Percentiles rank a stretch among this genome's conserved stretches.
Evolutionary conservation across 2,113 vertebrate species (phyloP).

Genomic region (Leiothrix lutea): DNA sequence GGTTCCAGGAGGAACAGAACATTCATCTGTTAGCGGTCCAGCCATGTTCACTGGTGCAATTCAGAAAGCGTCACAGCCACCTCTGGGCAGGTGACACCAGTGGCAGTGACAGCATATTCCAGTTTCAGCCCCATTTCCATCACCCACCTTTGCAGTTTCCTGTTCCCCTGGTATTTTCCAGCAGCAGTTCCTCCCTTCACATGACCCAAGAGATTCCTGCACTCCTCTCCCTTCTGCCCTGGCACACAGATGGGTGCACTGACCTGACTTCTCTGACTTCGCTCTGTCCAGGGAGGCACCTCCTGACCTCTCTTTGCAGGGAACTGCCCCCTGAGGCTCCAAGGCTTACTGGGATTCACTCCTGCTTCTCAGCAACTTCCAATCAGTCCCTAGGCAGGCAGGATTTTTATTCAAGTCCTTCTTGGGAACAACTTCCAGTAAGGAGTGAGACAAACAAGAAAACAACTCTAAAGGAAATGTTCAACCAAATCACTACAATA

Average conservation of each 20-base stretch:
- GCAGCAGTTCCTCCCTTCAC: neutral
- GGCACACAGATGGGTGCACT: neutral
- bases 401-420: neutral
- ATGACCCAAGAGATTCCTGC: neutral
- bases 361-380: neutral
- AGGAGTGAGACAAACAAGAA: neutral
- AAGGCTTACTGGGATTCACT: neutral
- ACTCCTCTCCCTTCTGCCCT: neutral
- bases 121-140: neutral
- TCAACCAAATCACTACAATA: neutral
- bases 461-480: neutral
- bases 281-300: neutral
- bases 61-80: neutral
- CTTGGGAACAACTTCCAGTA: neutral
- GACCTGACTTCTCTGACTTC: neutral
- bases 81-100: accelerated
- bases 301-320: neutral
- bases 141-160: neutral
- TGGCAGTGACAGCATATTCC: neutral
- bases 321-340: neutral
- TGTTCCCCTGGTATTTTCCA: neutral
- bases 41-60: neutral
- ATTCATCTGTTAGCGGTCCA: too few relatives aligned
- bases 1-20: neutral
- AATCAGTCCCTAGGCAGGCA: neutral